Evolutionary conservation across 2,113 vertebrate genomes (phyloP).

Genomic region (Phodopus roborovskii): DNA sequence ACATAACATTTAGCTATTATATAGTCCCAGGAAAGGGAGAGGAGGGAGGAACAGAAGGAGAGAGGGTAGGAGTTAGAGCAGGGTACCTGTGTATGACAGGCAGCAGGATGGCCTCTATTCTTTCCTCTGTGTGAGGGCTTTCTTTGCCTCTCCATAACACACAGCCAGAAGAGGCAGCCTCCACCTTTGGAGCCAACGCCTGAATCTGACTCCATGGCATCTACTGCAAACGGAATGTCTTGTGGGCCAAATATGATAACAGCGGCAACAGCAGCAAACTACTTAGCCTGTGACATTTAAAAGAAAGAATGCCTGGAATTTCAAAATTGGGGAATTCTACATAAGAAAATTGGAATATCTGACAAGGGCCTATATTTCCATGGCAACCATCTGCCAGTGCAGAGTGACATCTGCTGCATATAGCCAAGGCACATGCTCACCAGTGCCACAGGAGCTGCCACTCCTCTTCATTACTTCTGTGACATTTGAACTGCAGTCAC

Average conservation of each 20-base stretch:
- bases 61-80: background rate
- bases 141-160: background rate
- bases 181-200: background rate
- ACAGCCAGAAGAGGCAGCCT: background rate
- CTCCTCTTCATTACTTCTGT: background rate
- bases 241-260: background rate
- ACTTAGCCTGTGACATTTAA: constrained; percentile 52
- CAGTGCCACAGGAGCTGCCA: background rate
- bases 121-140: background rate
- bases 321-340: constrained; percentile 67
- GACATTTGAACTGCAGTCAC: constrained; percentile 38
- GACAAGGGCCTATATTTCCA: constrained; percentile 66
- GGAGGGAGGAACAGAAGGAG: background rate
- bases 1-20: background rate
- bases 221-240: background rate
- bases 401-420: constrained; percentile 60
- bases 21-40: background rate
- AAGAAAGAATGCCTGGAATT: constrained; percentile 55
- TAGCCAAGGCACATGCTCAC: background rate
- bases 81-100: background rate
- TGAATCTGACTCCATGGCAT: background rate
- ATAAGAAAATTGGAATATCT: constrained; percentile 67
- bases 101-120: background rate
- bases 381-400: constrained; percentile 72
- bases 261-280: background rate